phyloP scores from a whole-genome alignment of 2,888 invertebrate species.

The Villa cingulata region DNA sequence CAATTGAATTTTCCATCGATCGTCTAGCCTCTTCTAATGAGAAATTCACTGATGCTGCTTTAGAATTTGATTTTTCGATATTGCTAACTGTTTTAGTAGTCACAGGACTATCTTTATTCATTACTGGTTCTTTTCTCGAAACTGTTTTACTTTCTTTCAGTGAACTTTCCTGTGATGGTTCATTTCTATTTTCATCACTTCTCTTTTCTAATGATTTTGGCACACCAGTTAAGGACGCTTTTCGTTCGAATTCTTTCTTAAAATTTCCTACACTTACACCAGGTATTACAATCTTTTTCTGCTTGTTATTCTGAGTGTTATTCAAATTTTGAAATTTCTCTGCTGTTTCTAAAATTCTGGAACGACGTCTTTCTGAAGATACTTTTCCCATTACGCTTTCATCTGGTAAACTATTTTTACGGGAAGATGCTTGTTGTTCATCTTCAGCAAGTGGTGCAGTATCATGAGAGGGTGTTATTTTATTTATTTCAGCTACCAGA shows the following conservation, averaged over 20 bases:
- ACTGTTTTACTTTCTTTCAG: not conserved
- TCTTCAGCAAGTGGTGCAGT: constrained; percentile 10
- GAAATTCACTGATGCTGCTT: constrained; percentile 39
- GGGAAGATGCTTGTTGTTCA: constrained; percentile 16
- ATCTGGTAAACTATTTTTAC: constrained; percentile 34
- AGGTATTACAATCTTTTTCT: constrained; percentile 69
- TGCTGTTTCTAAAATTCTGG: constrained; percentile 54
- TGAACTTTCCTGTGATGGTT: constrained; percentile 10
- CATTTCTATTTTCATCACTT: constrained; percentile 26
- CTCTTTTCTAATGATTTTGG: constrained; percentile 25
- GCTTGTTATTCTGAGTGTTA: constrained; percentile 40
- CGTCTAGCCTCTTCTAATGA: constrained; percentile 42
- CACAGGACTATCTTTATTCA: not conserved
- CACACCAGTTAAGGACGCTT: constrained; percentile 47
- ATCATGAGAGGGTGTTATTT: constrained; percentile 18
- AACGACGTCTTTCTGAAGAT: constrained; percentile 47
- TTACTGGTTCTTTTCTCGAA: constrained; percentile 18
- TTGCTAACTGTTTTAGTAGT: constrained; percentile 12
- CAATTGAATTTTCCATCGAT: constrained; percentile 51
- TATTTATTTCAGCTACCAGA: constrained; percentile 31
- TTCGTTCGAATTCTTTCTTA: constrained; percentile 72
- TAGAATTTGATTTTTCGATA: constrained; percentile 41
- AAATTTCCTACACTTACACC: constrained; percentile 74
- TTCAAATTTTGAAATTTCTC: constrained; percentile 52
- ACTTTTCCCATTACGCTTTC: constrained; percentile 30